These are phyloP conservation scores for Drosophila gunungcola DNA, from an alignment of 1,140 invertebrate species.

Conservation along the genomic window DNA sequence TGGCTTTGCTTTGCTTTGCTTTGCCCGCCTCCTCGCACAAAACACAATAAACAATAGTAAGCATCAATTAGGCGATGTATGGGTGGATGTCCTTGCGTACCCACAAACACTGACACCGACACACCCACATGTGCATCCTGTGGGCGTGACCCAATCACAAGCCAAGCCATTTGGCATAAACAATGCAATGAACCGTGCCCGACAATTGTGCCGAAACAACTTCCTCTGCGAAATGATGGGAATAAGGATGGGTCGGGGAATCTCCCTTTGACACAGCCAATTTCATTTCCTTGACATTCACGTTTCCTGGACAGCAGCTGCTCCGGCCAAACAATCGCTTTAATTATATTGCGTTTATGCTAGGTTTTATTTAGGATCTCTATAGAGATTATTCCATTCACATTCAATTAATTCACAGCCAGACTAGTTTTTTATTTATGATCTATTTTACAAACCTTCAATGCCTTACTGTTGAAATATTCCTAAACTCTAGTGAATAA, in stretches of 20 bases:
- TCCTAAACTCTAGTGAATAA: too few relatives aligned
- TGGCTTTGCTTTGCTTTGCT: slow-evolving; percentile 24
- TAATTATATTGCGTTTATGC: slow-evolving; percentile 28
- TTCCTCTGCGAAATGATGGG: slow-evolving; percentile 39
- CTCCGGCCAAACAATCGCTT: slow-evolving; percentile 20
- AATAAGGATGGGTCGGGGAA: slow-evolving; percentile 8
- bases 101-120: neutral
- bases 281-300: slow-evolving; percentile 54
- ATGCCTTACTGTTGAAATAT: too few relatives aligned
- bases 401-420: too few relatives aligned
- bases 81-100: slow-evolving; percentile 34
- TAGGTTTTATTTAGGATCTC: slow-evolving; percentile 10
- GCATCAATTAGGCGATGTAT: slow-evolving; percentile 65
- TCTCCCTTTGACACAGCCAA: slow-evolving; percentile 50
- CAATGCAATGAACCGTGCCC: slow-evolving; percentile 67
- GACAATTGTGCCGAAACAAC: slow-evolving; percentile 63
- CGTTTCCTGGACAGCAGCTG: slow-evolving; percentile 39
- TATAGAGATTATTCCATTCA: neutral
- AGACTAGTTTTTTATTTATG: too few relatives aligned
- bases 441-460: too few relatives aligned
- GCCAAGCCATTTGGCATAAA: slow-evolving; percentile 69
- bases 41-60: slow-evolving; percentile 48
- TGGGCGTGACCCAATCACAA: slow-evolving; percentile 45
- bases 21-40: slow-evolving; percentile 10
- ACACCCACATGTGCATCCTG: slow-evolving; percentile 27